Percentiles rank a stretch among this genome's conserved stretches.
phyloP scores from a whole-genome alignment of 1,140 invertebrate species.

The Mercenaria mercenaria region DNA sequence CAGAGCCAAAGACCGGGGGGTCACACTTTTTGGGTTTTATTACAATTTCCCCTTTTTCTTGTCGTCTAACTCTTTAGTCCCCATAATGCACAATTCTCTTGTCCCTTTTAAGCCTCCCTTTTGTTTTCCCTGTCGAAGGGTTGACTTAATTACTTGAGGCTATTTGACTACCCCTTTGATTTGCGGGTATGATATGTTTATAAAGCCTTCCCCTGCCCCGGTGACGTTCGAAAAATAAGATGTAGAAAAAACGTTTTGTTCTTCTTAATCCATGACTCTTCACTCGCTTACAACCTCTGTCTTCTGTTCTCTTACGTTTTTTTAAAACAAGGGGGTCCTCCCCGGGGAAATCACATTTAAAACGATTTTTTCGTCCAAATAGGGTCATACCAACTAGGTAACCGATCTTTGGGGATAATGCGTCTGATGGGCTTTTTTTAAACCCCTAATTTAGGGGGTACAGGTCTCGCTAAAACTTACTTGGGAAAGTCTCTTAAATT shows the following conservation, averaged over 20 bases:
- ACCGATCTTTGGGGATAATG: neutral
- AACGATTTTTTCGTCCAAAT: neutral
- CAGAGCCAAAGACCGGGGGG: neutral
- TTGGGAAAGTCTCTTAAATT: slow-evolving; percentile 13
- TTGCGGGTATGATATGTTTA: neutral
- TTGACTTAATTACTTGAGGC: neutral
- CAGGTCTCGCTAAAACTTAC: neutral
- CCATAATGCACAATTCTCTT: neutral
- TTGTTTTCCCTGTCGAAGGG: neutral
- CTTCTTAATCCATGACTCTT: neutral
- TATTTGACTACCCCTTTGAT: neutral
- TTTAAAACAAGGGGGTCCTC: slow-evolving; percentile 5
- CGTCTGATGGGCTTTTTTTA: slow-evolving; percentile 38
- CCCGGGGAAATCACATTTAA: neutral
- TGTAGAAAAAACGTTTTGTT: neutral
- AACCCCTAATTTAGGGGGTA: neutral
- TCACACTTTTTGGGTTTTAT: neutral
- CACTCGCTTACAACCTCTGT: neutral
- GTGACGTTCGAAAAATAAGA: neutral
- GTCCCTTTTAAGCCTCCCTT: neutral
- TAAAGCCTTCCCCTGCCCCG: neutral
- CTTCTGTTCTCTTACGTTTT: neutral
- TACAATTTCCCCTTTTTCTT: neutral
- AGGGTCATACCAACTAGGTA: slow-evolving; percentile 14
- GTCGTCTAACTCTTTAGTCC: neutral